Percentiles rank a stretch among this genome's conserved stretches.
Evolutionary conservation across 2,113 vertebrate genomes (phyloP).

Genomic region (Chionomys nivalis): DNA sequence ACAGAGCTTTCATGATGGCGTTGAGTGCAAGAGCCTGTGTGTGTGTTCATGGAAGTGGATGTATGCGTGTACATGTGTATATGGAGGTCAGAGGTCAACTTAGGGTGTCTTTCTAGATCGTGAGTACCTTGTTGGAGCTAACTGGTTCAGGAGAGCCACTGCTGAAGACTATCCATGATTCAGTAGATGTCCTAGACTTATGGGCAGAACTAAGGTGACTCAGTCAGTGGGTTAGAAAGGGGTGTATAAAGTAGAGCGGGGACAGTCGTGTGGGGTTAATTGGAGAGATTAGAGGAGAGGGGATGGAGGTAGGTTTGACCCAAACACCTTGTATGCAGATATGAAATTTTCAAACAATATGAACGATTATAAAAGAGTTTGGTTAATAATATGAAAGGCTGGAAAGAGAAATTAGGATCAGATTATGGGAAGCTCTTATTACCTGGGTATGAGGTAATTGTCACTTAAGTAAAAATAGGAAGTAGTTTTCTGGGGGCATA

Average conservation of each 20-base stretch:
- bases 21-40: neutral
- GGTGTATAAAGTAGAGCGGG: neutral
- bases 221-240: neutral
- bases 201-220: neutral
- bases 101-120: neutral
- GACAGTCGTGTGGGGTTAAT: neutral
- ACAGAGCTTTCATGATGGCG: neutral
- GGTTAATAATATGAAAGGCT: neutral
- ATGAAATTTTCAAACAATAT: neutral
- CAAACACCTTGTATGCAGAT: too few species aligned
- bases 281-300: neutral
- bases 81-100: neutral
- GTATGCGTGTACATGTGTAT: neutral
- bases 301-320: neutral
- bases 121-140: neutral
- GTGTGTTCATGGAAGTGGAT: neutral
- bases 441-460: neutral
- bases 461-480: conserved; percentile 21
- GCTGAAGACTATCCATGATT: accelerated
- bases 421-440: neutral
- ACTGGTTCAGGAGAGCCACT: neutral
- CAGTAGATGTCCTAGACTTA: neutral
- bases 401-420: neutral
- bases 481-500: conserved; percentile 8
- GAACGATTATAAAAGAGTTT: neutral